Percentiles rank a stretch among this genome's conserved stretches.
phyloP scores from a whole-genome alignment of 2,888 invertebrate species.

The Caenorhabditis sp. region DNA sequence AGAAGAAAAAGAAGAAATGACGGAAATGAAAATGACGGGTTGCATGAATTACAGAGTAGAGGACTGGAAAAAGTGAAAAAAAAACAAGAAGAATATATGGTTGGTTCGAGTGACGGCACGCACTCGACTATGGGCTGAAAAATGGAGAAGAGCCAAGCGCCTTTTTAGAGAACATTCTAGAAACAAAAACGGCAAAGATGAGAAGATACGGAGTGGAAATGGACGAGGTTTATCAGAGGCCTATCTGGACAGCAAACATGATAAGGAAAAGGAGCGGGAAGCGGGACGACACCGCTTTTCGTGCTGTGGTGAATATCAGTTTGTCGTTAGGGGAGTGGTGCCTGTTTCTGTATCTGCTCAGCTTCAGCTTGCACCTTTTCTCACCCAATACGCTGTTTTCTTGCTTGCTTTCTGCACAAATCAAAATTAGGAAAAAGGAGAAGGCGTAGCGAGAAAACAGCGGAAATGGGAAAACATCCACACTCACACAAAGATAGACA shows the following conservation, averaged over 20 bases:
- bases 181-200: slow-evolving; percentile 28
- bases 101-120: background rate
- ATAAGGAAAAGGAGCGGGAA: slow-evolving; percentile 23
- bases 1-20: slow-evolving; percentile 17
- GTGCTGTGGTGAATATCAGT: slow-evolving; percentile 42
- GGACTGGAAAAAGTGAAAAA: background rate
- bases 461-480: slow-evolving; percentile 51
- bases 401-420: slow-evolving; percentile 20
- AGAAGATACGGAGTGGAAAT: slow-evolving; percentile 1
- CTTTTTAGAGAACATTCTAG: slow-evolving; percentile 29
- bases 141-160: background rate
- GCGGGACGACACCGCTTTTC: slow-evolving; percentile 26
- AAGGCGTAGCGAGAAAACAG: slow-evolving; percentile 35
- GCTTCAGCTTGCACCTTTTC: background rate
- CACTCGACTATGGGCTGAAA: too few species aligned
- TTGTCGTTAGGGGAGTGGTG: slow-evolving; percentile 13
- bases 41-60: slow-evolving; percentile 14
- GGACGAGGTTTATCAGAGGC: slow-evolving; percentile 36
- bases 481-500: slow-evolving; percentile 48
- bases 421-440: slow-evolving; percentile 34
- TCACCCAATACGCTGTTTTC: background rate
- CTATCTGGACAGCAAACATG: slow-evolving; percentile 57
- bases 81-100: slow-evolving; percentile 15
- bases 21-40: slow-evolving; percentile 20
- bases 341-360: background rate